Evolutionary conservation across 1,140 invertebrate genomes (phyloP).

Genomic region (Apolygus lucorum): DNA sequence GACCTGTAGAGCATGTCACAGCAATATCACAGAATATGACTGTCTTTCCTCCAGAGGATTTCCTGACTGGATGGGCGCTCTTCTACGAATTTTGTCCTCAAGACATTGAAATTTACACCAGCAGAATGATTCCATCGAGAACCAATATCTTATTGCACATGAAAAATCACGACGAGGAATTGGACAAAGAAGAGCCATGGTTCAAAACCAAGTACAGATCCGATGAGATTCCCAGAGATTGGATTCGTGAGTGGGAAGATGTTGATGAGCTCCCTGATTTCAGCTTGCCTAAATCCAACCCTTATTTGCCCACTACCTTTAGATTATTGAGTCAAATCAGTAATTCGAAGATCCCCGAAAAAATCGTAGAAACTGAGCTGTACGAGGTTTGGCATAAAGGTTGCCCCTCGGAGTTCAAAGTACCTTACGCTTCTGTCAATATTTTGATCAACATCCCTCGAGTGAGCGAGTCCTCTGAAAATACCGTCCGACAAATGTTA

Average conservation of each 20-base stretch:
- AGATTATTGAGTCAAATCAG: slow-evolving; percentile 44
- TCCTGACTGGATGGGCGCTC: slow-evolving; percentile 58
- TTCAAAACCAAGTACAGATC: slow-evolving; percentile 53
- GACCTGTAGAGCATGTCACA: slow-evolving; percentile 69
- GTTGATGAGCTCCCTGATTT: slow-evolving; percentile 47
- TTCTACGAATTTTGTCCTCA: slow-evolving; percentile 72
- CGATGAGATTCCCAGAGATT: slow-evolving; percentile 33
- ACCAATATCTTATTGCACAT: slow-evolving; percentile 67
- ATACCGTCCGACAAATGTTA: slow-evolving; percentile 40
- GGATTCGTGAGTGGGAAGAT: slow-evolving; percentile 45
- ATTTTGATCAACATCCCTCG: slow-evolving; percentile 40
- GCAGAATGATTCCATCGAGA: slow-evolving; percentile 55
- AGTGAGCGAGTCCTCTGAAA: neutral
- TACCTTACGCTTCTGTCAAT: slow-evolving; percentile 68
- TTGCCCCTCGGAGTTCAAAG: slow-evolving; percentile 72
- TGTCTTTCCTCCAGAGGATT: slow-evolving; percentile 63
- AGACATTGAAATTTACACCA: slow-evolving; percentile 54
- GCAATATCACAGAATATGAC: slow-evolving; percentile 69
- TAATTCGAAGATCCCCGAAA: slow-evolving; percentile 47
- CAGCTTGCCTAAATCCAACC: slow-evolving; percentile 66
- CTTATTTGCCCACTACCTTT: slow-evolving; percentile 76
- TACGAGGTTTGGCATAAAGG: slow-evolving; percentile 77
- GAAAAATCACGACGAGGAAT: slow-evolving; percentile 41
- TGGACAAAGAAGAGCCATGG: slow-evolving; percentile 60
- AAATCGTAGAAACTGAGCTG: slow-evolving; percentile 50